Percentiles rank a stretch among this genome's conserved stretches.
These are phyloP conservation scores for Yponomeuta malinellus DNA, from an alignment of 2,888 invertebrate genomes.

Conservation along the genomic window DNA sequence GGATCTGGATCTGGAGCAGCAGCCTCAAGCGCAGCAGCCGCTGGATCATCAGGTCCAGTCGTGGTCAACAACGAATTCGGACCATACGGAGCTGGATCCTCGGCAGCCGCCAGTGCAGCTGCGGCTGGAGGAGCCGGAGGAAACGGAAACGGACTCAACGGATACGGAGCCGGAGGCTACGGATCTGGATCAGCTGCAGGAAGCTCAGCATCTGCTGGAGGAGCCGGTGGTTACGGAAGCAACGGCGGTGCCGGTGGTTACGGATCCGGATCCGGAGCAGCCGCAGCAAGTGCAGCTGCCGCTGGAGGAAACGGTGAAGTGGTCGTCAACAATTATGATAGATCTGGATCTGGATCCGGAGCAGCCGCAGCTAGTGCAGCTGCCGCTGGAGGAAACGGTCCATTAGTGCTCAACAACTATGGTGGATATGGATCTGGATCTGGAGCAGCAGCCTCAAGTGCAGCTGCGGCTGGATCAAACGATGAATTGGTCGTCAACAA, in stretches of 20 bases:
- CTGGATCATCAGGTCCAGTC: constrained; percentile 8
- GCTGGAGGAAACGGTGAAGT: constrained; percentile 7
- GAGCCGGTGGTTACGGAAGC: too few species aligned
- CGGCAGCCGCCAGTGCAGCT: too few species aligned
- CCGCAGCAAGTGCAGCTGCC: constrained; percentile 12
- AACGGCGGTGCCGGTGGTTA: background rate
- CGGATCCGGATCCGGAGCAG: constrained; percentile 12
- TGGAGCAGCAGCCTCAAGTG: too few species aligned
- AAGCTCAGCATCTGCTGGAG: too few species aligned
- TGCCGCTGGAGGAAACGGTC: constrained; percentile 24
- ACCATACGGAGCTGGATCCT: too few species aligned
- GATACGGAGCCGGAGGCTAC: too few species aligned
- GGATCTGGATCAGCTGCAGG: too few species aligned
- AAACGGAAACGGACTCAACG: too few species aligned
- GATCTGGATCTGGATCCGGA: constrained; percentile 15
- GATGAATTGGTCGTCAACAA: too few species aligned
- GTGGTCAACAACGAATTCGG: background rate
- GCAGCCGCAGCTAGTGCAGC: constrained; percentile 30
- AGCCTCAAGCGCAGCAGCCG: constrained; percentile 5
- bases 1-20: background rate
- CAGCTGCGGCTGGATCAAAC: too few species aligned
- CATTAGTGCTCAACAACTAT: background rate
- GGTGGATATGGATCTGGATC: too few species aligned
- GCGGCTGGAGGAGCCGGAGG: too few species aligned
- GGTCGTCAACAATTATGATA: constrained; percentile 5